Evolutionary conservation across 2,888 invertebrate species (phyloP).

Genomic region (Nematopogon swammerdamellus): DNA sequence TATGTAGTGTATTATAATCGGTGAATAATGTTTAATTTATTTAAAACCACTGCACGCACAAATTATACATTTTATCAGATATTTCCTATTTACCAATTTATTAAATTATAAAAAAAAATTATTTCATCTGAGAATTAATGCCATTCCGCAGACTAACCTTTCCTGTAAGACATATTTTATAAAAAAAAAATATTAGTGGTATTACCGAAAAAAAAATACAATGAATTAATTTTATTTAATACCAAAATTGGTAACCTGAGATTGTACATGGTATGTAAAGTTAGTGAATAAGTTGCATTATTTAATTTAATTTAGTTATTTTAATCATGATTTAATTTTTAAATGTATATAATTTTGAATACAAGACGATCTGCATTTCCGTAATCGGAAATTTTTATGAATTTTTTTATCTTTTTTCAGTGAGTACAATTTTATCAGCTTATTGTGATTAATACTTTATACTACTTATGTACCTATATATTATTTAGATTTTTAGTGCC

Average conservation of each 20-base stretch:
- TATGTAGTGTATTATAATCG: no score
- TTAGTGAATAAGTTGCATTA: neutral
- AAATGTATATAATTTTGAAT: neutral
- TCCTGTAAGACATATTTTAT: neutral
- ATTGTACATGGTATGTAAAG: neutral
- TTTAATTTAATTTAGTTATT: neutral
- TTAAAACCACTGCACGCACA: no score
- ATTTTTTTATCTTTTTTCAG: neutral
- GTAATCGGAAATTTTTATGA: neutral
- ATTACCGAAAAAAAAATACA: neutral
- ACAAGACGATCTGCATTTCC: neutral
- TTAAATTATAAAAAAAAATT: no score
- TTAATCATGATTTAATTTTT: neutral
- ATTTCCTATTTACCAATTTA: no score
- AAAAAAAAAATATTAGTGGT: neutral
- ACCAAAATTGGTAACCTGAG: neutral
- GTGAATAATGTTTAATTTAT: no score
- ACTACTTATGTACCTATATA: neutral
- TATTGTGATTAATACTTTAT: slow-evolving; percentile 1
- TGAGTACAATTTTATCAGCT: neutral
- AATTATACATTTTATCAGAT: no score
- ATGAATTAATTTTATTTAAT: neutral
- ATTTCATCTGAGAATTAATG: no score
- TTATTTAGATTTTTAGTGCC: neutral
- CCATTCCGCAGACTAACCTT: neutral